Evolutionary conservation across 2,888 invertebrate species (phyloP).

Genomic region (Diabrotica balteata): DNA sequence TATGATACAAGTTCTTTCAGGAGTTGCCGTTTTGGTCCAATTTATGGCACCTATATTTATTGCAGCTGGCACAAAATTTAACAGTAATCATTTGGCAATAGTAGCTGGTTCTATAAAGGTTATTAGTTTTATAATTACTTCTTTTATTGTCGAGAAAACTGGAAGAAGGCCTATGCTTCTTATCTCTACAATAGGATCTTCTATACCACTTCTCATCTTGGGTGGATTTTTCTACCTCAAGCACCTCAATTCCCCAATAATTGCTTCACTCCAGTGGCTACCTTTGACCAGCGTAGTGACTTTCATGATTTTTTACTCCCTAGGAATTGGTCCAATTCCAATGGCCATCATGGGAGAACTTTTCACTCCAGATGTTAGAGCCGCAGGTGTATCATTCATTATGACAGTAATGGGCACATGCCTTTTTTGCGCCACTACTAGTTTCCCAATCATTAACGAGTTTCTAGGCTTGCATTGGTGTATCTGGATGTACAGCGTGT

Average conservation of each 20-base stretch:
- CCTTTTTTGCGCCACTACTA: constrained; percentile 33
- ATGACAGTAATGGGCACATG: constrained; percentile 26
- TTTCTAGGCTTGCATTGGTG: constrained; percentile 30
- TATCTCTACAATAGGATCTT: constrained; percentile 70
- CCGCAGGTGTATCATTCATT: constrained; percentile 61
- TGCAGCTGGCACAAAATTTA: neutral
- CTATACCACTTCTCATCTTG: neutral
- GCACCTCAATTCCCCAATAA: neutral
- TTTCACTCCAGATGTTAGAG: constrained; percentile 78
- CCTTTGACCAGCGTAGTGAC: constrained; percentile 73
- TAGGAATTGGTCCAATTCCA: constrained; percentile 75
- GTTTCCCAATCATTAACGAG: constrained; percentile 35
- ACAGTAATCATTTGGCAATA: constrained; percentile 1
- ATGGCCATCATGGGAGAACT: constrained; percentile 85
- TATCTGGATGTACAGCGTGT: constrained; percentile 34
- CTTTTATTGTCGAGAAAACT: constrained; percentile 72
- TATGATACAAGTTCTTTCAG: neutral
- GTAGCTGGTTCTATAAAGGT: neutral
- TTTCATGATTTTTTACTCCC: constrained; percentile 75
- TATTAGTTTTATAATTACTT: neutral
- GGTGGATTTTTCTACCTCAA: neutral
- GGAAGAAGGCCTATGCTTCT: constrained; percentile 75
- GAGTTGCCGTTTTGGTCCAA: neutral
- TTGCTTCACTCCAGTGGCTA: constrained; percentile 61
- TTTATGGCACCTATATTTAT: constrained; percentile 7